A percentile compares a stretch with the other conserved stretches of the same genome.
phyloP scores from a whole-genome alignment of 2,113 vertebrate genomes.

The Zootoca vivipara region DNA sequence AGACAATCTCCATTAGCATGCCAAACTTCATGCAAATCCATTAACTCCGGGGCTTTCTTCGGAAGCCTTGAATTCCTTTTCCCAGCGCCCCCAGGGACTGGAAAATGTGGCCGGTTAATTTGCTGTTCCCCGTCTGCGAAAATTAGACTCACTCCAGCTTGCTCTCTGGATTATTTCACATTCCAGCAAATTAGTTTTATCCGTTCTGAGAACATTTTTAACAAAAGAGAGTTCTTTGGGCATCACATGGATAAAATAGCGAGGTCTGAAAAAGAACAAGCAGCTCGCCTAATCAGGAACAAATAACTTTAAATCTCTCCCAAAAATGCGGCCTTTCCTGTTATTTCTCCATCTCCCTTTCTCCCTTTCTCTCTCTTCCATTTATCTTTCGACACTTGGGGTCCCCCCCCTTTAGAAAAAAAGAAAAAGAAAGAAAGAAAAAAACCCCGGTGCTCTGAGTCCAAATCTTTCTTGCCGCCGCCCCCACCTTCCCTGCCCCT shows the following conservation, averaged over 20 bases:
- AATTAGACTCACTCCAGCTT: slow-evolving; percentile 72
- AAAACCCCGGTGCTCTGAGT: slow-evolving; percentile 40
- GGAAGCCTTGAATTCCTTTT: slow-evolving; percentile 71
- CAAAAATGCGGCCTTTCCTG: slow-evolving; percentile 71
- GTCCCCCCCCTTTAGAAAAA: background rate
- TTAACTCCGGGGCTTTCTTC: slow-evolving; percentile 67
- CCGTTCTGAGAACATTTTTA: slow-evolving; percentile 75
- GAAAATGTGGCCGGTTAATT: slow-evolving; percentile 70
- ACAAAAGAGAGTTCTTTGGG: slow-evolving; percentile 76
- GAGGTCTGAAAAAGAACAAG: slow-evolving; percentile 73
- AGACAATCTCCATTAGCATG: slow-evolving; percentile 76
- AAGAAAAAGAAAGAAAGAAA: background rate
- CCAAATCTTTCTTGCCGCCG: slow-evolving; percentile 47
- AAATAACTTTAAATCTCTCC: slow-evolving; percentile 74
- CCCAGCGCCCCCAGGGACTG: slow-evolving; percentile 65
- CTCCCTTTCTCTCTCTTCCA: slow-evolving; percentile 42
- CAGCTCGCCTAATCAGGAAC: slow-evolving; percentile 72
- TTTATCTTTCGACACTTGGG: slow-evolving; percentile 67
- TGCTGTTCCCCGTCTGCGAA: slow-evolving; percentile 69
- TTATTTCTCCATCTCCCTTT: slow-evolving; percentile 44
- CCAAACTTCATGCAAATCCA: slow-evolving; percentile 76
- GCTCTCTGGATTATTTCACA: slow-evolving; percentile 81
- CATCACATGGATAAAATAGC: slow-evolving; percentile 75
- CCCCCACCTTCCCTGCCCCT: slow-evolving; percentile 44
- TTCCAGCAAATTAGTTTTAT: slow-evolving; percentile 81